Base-by-base conservation (phyloP, 2,888 invertebrate species). In the Melangyna quadrimaculata region DNA sequence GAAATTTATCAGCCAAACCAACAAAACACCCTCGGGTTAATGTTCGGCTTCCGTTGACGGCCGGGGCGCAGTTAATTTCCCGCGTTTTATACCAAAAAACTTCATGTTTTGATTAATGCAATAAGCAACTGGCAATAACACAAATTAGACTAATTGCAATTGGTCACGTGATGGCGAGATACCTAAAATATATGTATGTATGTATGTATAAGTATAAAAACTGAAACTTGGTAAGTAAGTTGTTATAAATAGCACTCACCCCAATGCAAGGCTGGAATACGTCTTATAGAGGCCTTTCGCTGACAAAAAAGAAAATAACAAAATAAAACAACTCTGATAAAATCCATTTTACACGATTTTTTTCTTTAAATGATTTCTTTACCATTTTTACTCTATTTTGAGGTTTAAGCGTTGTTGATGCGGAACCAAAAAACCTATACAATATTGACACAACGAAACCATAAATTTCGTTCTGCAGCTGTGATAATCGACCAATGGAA, bases 111-210 rank as follows among this genome's bases (percentile, higher is more conserved):
- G 91, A 91, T 91, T 91, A 91, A 91, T 90, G 91, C 89, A 91
- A 91, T 91, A 90, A 90, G 89, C 90, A 90, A 90, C 90, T 89
- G 88, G 89, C 90, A 89, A 89, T 89, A 90, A 89, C 91, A 91
- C 89, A 90, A 88, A 87, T 75, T 81, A 87, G 82, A 87, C 82
- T 87, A 82, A 87, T 87, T 87, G 87, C 87, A 79, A 59, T 75
- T 75, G 81, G 87, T 87, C 87, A 87, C 87, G 87, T 73, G 70
- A 82, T 48, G 40, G 43, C n/a, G n/a, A 63, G 63, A 51, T 24
- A 27, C 14, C 17, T 51, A 17, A 9, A 43, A 14, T 2, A 12
- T 48, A 5, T 22, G 24, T 2, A 12, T 48, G 1, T 22, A 10
- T 6, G 6, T 12, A 27, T 8, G n/a, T 51, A n/a, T n/a, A n/a